Evolutionary conservation across 1,140 invertebrate species (phyloP).

Genomic region (Drosophila triauraria): DNA sequence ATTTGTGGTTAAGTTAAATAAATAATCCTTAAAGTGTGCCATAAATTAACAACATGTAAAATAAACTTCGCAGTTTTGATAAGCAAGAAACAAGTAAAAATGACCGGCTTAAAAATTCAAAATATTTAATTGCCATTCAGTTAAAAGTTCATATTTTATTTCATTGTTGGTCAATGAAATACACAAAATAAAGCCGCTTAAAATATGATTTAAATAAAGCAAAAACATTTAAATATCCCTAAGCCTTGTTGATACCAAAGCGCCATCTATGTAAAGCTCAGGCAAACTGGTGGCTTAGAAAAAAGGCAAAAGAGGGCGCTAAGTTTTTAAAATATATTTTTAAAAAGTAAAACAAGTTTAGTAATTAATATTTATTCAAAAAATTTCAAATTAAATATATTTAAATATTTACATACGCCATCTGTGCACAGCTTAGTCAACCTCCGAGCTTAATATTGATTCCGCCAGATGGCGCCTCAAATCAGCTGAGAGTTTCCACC

Average conservation of each 20-base stretch:
- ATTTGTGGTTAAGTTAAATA: slow-evolving; percentile 80
- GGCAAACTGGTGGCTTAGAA: no score
- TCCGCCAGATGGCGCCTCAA: slow-evolving; percentile 4
- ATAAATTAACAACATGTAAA: slow-evolving; percentile 29
- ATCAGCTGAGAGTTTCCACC: slow-evolving; percentile 25
- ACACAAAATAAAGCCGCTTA: neutral
- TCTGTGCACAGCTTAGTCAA: slow-evolving; percentile 1
- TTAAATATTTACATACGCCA: neutral
- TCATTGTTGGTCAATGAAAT: neutral
- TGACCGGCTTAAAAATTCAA: neutral
- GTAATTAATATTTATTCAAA: no score
- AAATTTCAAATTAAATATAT: neutral
- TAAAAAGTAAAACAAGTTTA: no score
- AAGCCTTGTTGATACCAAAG: neutral
- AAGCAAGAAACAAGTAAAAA: neutral
- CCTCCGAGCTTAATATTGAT: neutral
- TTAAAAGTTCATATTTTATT: neutral
- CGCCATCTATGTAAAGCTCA: slow-evolving; percentile 1
- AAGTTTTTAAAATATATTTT: neutral
- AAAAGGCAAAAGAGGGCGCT: neutral
- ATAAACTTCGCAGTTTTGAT: slow-evolving; percentile 11
- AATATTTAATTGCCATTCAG: neutral
- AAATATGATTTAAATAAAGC: neutral
- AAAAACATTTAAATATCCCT: neutral
- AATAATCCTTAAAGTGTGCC: slow-evolving; percentile 78